These are phyloP conservation scores for Chesias legatella DNA, from an alignment of 2,888 invertebrate genomes.

Conservation along the genomic window DNA sequence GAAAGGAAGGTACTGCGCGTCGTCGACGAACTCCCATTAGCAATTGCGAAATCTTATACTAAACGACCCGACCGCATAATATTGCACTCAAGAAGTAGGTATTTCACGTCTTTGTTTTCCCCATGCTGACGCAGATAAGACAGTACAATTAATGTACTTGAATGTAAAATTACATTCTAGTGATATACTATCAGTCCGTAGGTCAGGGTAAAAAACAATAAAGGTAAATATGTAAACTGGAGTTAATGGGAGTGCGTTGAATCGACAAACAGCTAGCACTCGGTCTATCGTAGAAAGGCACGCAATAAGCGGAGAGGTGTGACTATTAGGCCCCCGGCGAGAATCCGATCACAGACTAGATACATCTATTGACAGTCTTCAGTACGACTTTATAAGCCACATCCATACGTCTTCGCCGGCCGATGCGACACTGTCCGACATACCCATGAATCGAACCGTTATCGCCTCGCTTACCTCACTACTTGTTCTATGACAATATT, in stretches of 20 bases:
- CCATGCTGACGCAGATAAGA: constrained; percentile 14
- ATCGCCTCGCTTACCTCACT: constrained; percentile 12
- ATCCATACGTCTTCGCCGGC: constrained; percentile 50
- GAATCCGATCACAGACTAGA: constrained; percentile 79
- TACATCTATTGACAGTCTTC: constrained; percentile 76
- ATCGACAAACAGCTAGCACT: constrained; percentile 52
- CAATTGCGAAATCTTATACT: constrained; percentile 39
- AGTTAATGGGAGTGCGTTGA: constrained; percentile 45
- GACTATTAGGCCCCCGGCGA: constrained; percentile 76
- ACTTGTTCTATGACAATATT: neutral
- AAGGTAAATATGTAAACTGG: constrained; percentile 2
- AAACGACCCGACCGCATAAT: constrained; percentile 16
- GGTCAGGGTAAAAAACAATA: constrained; percentile 21
- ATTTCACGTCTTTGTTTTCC: constrained; percentile 15
- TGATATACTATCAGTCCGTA: constrained; percentile 16
- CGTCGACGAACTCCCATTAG: constrained; percentile 57
- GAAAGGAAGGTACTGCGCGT: constrained; percentile 70
- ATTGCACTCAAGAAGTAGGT: constrained; percentile 3
- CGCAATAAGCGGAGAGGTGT: constrained; percentile 78
- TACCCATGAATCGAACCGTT: constrained; percentile 6
- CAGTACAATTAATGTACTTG: neutral
- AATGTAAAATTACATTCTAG: constrained; percentile 3
- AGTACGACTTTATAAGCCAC: constrained; percentile 48
- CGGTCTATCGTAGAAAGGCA: constrained; percentile 76
- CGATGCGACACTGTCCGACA: constrained; percentile 43